Evolutionary conservation across 2,797 vertebrate species (phyloP).

Genomic region (Xiphorhynchus erythropygius): DNA sequence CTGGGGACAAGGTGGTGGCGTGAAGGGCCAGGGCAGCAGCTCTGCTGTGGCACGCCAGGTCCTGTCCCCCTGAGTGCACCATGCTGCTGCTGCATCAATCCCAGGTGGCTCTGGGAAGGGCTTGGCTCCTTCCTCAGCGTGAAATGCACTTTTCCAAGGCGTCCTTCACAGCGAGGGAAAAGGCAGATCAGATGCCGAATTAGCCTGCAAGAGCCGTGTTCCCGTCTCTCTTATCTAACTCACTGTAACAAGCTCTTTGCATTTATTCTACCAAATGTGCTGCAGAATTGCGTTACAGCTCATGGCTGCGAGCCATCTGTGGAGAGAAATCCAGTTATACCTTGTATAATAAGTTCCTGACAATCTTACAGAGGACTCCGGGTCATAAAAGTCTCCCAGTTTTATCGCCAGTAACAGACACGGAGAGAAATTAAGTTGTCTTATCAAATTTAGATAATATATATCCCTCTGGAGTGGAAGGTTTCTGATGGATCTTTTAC

Average conservation of each 20-base stretch:
- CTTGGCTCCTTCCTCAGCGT: not conserved
- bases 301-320: constrained; percentile 81
- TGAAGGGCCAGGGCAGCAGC: not conserved
- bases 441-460: constrained; percentile 85
- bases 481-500: constrained; percentile 69
- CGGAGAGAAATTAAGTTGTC: constrained; percentile 83
- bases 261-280: constrained; percentile 80
- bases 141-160: constrained; percentile 44
- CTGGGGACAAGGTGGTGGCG: fast-evolving
- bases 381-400: constrained; percentile 83
- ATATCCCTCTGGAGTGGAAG: constrained; percentile 79
- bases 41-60: fast-evolving
- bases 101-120: not conserved
- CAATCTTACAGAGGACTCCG: constrained; percentile 80
- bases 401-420: constrained; percentile 84
- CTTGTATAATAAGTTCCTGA: constrained; percentile 85
- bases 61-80: fast-evolving
- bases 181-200: constrained; percentile 67
- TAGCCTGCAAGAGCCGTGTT: constrained; percentile 65
- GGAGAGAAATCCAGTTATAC: constrained; percentile 84
- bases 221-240: constrained; percentile 77
- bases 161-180: constrained; percentile 60
- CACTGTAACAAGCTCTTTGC: constrained; percentile 79
- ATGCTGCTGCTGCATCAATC: not conserved
- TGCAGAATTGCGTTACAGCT: constrained; percentile 79